Conservation (phyloP, 2,797 vertebrate genomes). For the Gorsachius magnificus region DNA sequence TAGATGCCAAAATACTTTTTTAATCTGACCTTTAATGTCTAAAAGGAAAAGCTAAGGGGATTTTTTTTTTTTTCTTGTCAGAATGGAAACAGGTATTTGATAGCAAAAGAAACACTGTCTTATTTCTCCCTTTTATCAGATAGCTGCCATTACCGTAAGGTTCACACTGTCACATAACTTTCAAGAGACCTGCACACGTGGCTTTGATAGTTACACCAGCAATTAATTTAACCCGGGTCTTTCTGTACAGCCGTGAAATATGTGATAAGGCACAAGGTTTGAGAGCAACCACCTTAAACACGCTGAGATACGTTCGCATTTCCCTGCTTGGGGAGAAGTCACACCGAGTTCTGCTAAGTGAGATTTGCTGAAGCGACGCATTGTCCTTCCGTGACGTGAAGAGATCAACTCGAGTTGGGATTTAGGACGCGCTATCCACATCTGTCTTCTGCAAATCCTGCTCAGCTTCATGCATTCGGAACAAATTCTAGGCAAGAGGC, state of each 20-base stretch:
- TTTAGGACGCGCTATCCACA: conserved; percentile 73
- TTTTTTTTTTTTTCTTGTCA: not conserved
- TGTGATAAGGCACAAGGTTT: not conserved
- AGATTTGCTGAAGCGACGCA: not conserved
- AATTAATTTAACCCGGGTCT: not conserved
- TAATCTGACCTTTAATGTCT: not conserved
- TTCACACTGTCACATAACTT: not conserved
- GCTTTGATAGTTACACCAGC: not conserved
- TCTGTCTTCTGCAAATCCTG: conserved; percentile 78
- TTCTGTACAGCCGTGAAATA: not conserved
- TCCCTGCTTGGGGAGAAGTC: not conserved
- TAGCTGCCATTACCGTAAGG: not conserved
- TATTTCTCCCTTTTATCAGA: not conserved
- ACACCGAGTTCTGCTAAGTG: not conserved
- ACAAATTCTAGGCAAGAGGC: conserved; percentile 79
- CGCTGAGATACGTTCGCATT: not conserved
- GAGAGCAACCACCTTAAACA: not conserved
- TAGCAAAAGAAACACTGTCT: not conserved
- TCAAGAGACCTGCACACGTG: not conserved
- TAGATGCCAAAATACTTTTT: not conserved
- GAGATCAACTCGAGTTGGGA: conserved; percentile 65
- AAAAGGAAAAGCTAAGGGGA: not conserved
- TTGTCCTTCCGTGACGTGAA: not conserved
- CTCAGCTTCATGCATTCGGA: conserved; percentile 72
- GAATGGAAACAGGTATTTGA: not conserved